Evolutionary conservation across 2,797 vertebrate species (phyloP), one percentile per base, ranked within the genome.

Genomic region (Onychomys arenicola): DNA sequence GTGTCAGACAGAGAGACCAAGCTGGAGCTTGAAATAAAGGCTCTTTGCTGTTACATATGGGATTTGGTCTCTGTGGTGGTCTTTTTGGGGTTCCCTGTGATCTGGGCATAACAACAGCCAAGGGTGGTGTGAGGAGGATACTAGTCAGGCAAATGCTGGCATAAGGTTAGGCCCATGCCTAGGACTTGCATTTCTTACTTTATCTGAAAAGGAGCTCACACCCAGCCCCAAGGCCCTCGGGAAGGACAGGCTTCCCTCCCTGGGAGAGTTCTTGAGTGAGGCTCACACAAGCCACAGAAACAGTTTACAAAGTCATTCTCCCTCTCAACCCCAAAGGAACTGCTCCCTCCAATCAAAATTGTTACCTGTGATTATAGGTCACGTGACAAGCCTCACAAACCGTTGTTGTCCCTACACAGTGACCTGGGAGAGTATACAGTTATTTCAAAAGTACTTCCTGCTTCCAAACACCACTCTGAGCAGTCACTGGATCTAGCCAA

Each of bases 281-380:
- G 37, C 25, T 43, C 27, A 91, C 6, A 17, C 6, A 90, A 83
- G 73, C 49, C 82, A 81, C 37, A 80, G 46, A 89, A 63, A 12
- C 34, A 49, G 83, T 93, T 29, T 89, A 87, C 69, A 46, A 87
- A 69, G 52, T 55, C 52, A 55, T 61, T 93, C 76, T 87, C 57
- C 55, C 86, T 91, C 67, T 69, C 23, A 32, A 55, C 9, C 65
- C 63, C 61, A 81, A 89, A 84, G 91, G 43, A 81, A 16, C 43
- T 40, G 57, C 40, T 85, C 34, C 40, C 83, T 85, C 19, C 17
- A 85, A 11, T 82, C 89, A 95, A 77, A 89, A 61, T 1, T 63
- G 37, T 40, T 23, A 71, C 21, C 40, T n/a, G 16, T 61, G 71
- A 83, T 71, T 92, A 83, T 21, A 93, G 86, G 57, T 67, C 37